A percentile compares a stretch with the other conserved stretches of the same genome.
phyloP scores from a whole-genome alignment of 2,797 vertebrate genomes.

The Neostethus bicornis region DNA sequence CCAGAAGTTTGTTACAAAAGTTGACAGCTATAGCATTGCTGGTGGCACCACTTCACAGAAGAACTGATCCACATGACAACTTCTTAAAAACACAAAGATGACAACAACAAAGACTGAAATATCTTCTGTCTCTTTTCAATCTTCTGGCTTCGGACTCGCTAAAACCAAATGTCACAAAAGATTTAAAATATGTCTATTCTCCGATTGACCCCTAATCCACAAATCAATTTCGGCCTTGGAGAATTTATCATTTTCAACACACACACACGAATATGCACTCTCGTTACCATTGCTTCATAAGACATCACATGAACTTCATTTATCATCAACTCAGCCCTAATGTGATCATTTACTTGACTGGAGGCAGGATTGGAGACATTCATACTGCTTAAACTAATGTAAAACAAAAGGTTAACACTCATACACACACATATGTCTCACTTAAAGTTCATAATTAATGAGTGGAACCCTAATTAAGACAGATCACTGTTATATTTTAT shows the following conservation, averaged over 20 bases:
- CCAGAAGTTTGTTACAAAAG: constrained; percentile 28
- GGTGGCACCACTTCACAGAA: constrained; percentile 26
- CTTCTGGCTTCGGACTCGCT: constrained; percentile 42
- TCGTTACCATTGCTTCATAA: background rate
- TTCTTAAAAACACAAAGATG: constrained; percentile 22
- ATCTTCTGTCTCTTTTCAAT: constrained; percentile 33
- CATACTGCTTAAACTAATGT: background rate
- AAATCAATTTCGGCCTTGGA: constrained; percentile 56
- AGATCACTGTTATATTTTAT: constrained; percentile 49
- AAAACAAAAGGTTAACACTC: too few species aligned
- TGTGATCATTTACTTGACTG: background rate
- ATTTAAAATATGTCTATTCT: constrained; percentile 57
- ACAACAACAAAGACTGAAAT: constrained; percentile 2
- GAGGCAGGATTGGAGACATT: background rate
- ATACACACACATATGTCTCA: background rate
- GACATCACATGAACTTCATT: constrained; percentile 1
- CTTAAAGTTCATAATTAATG: background rate
- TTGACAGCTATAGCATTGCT: constrained; percentile 13
- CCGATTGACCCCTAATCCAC: constrained; percentile 47
- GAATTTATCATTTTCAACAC: constrained; percentile 48
- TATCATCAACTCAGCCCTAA: constrained; percentile 3
- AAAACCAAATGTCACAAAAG: constrained; percentile 56
- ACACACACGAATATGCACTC: constrained; percentile 2
- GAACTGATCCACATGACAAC: constrained; percentile 12
- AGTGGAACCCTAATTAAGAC: constrained; percentile 58